Evolutionary conservation across 2,113 vertebrate genomes (phyloP), one percentile per base, ranked within the genome.

Genomic region (Amblyopsis rosae): DNA sequence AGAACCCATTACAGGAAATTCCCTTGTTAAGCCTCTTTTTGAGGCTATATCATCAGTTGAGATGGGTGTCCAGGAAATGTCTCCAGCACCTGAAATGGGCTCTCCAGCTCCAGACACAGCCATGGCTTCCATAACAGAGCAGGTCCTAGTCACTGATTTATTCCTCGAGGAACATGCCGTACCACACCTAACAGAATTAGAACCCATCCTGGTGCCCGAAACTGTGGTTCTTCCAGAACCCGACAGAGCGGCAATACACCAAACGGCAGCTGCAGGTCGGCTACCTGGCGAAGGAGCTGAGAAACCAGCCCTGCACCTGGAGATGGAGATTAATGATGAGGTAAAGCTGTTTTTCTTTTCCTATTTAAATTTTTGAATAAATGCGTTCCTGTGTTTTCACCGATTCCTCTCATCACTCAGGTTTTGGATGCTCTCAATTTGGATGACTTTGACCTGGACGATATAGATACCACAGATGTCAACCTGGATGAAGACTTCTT

Each of bases 401-500:
- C 9, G 15, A 16, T 7, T 50, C 60, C 45, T 64, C 17, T 55
- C 3, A 13, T 51, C 26, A 32, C 66, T 7, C 70, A 99, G 96
- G 92, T 65, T 17, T 90, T 98, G 82, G 90, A 96, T 50, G 96
- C 98, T 73, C 90, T 98, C 62, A 96, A 97, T 66, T 82, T 98
- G 65, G 96, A 98, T 90, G 96, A 93, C 84, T 88, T 98, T 83
- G 96, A 99, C 57, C 87, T 98, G 81, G 96, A 84, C 12, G 95
- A 97, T 77, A 94, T 98, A 54, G 96, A 98, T 82, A 95, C 95
- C 69, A 87, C 94, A 76, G 95, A 97, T 68, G 91, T 98, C 78
- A 96, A 95, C 83, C 86, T 98, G 79, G 96, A 98, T 77, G 96
- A 98, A 54, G 96, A 98, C 41, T 95, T 96, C 79, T 84, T 94